phyloP scores from a whole-genome alignment of 2,113 vertebrate genomes.

The Gavia stellata region DNA sequence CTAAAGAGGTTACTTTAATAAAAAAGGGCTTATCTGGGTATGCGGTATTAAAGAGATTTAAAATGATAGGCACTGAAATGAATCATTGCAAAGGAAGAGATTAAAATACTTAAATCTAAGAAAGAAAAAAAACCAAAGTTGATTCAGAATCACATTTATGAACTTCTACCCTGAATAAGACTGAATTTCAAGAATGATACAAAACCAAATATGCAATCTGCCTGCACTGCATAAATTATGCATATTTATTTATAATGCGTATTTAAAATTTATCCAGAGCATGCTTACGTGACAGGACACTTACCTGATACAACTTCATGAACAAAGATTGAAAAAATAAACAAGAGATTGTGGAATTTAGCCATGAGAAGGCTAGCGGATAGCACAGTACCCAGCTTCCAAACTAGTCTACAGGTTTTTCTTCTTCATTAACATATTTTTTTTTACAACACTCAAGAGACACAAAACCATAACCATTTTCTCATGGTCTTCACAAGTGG shows the following conservation, averaged over 20 bases:
- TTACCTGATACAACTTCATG: background rate
- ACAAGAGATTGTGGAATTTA: background rate
- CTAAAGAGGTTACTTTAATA: constrained; percentile 28
- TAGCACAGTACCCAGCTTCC: background rate
- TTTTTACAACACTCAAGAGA: background rate
- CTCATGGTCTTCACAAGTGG: background rate
- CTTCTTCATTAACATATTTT: background rate
- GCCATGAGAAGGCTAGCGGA: background rate
- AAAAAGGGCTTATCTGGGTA: constrained; percentile 12
- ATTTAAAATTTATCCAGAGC: background rate
- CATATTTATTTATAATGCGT: background rate
- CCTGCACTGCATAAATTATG: background rate
- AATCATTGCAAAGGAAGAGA: constrained; percentile 31
- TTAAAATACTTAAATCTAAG: background rate
- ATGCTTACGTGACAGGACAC: background rate
- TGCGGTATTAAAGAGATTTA: constrained; percentile 47
- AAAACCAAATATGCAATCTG: background rate
- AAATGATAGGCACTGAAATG: constrained; percentile 23
- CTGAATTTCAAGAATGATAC: background rate
- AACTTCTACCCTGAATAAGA: background rate
- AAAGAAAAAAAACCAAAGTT: constrained; percentile 2
- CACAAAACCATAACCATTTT: background rate
- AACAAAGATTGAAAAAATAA: background rate
- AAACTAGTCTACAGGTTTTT: background rate
- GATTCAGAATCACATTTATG: background rate